Base-by-base conservation (phyloP, 2,113 vertebrate species). In the Tetrax tetrax region DNA sequence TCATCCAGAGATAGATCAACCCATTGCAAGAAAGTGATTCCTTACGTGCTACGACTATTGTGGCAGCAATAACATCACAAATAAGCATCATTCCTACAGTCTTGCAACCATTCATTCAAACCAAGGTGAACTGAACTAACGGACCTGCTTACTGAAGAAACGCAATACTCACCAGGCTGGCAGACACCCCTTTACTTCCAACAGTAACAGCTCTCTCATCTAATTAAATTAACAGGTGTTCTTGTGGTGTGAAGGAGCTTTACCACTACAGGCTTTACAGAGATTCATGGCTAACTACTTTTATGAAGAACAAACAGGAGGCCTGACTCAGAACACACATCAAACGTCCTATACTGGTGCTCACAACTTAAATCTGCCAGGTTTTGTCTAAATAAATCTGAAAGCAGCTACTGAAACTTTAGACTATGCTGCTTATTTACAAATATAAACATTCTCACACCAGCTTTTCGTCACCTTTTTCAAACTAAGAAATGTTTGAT, bases 111-210 rank as follows among this genome's bases (percentile, higher is more conserved):
- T 17, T 56, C 31, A 51, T 29, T 66, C 82, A 90, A 77, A 75
- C 19, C 43, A 50, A 12, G 24, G 4, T 59, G 82, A 60, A 51
- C 24, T 41, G 37, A 79, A 66, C 8, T 68, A 68, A 77, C 2
- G 11, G 47, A 60, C 14, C 56, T 83, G 41, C 35, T 81, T 63
- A 74, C 29, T 90, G 66, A 56, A 79, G 68, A 75, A 90, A 53
- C 12, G 54, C 18, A 51, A 56, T 71, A 96, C 90, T 97, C 93
- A 91, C 87, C 89, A 91, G 60, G 68, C 29, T 12, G 22, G 80
- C 27, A 93, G 71, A 59, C 31, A 76, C 24, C 16, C 68, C 72
- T 87, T 90, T 78, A 88, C 20, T 77, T 76, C 57, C 47, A 84
- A 87, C 19, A 92, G 14, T 47, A 87, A 53, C 14, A 21, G 57